These are phyloP conservation scores for Metridium senile DNA, from an alignment of 92 coral and sea anemone species.

Conservation along the genomic window DNA sequence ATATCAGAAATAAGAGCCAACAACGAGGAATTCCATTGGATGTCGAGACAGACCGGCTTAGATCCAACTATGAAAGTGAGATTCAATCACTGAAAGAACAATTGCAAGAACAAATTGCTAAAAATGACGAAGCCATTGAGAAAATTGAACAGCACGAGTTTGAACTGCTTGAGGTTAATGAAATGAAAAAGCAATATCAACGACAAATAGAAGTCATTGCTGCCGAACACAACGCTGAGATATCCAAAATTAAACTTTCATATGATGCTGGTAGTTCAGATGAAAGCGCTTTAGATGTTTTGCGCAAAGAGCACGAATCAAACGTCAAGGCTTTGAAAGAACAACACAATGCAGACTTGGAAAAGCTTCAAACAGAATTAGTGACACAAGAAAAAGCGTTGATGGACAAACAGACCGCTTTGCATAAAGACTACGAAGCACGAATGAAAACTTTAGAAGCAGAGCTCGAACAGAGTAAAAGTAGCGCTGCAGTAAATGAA, in stretches of 20 bases:
- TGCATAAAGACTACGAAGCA: slow-evolving; percentile 71
- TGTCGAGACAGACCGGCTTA: slow-evolving; percentile 51
- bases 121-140: slow-evolving; percentile 58
- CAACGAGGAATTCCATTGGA: slow-evolving; percentile 39
- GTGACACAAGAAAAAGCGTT: slow-evolving; percentile 6
- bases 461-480: slow-evolving; percentile 45
- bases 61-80: slow-evolving; percentile 68
- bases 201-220: slow-evolving; percentile 39
- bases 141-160: slow-evolving; percentile 79
- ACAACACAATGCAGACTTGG: slow-evolving; percentile 60
- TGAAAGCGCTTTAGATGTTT: slow-evolving; percentile 4
- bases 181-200: slow-evolving; percentile 52
- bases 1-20: slow-evolving; percentile 52
- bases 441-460: slow-evolving; percentile 50
- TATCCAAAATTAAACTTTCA: slow-evolving; percentile 24
- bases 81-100: slow-evolving; percentile 64
- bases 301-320: slow-evolving; percentile 49
- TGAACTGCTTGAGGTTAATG: slow-evolving; percentile 71
- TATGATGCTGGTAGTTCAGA: slow-evolving; percentile 14
- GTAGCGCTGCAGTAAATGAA: neutral
- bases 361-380: slow-evolving; percentile 56
- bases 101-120: slow-evolving; percentile 61
- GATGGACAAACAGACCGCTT: slow-evolving; percentile 50
- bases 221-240: slow-evolving; percentile 48
- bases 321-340: slow-evolving; percentile 58